These are phyloP conservation scores for Acropternis orthonyx DNA, from an alignment of 2,797 vertebrate species.

Conservation along the genomic window DNA sequence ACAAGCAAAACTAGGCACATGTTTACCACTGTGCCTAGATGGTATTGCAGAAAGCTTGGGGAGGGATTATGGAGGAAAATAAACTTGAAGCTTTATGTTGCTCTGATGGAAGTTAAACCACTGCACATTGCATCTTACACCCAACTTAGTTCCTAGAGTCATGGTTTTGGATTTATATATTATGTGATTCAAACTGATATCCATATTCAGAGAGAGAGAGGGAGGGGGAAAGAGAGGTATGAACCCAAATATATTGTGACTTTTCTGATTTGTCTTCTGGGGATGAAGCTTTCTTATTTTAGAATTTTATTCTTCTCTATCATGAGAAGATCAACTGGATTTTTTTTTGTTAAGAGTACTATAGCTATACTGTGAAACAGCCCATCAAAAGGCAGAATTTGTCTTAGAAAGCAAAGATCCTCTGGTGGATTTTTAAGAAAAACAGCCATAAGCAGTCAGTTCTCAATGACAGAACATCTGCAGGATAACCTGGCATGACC, in stretches of 20 bases:
- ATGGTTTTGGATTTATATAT: background rate
- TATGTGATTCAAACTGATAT: background rate
- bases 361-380: background rate
- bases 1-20: background rate
- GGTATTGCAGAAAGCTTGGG: background rate
- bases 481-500: background rate
- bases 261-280: background rate
- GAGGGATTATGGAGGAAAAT: background rate
- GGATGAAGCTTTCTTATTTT: background rate
- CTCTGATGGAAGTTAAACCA: background rate
- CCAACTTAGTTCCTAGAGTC: background rate
- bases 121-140: background rate
- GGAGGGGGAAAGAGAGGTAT: background rate
- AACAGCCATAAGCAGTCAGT: background rate
- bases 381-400: background rate
- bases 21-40: background rate
- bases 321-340: background rate
- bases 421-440: background rate
- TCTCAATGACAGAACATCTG: background rate
- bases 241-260: background rate
- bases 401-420: background rate
- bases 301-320: background rate
- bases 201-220: background rate
- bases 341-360: background rate
- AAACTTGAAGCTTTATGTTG: background rate